Evolutionary conservation across 2,888 invertebrate species (phyloP).

Genomic region (Amphipoea oculea): DNA sequence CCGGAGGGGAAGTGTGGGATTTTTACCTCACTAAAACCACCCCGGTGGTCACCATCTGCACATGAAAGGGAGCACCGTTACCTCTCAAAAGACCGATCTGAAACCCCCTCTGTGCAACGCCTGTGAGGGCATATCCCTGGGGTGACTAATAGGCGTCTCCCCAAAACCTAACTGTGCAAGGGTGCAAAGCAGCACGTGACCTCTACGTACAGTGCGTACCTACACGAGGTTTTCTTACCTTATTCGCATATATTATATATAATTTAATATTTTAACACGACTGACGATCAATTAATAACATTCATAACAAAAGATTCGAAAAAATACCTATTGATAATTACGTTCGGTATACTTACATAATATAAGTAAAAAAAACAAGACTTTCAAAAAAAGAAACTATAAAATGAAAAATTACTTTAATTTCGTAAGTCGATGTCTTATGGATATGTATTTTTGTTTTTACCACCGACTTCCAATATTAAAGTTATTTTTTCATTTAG

Average conservation of each 20-base stretch:
- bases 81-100: too few species aligned
- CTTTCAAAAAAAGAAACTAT: too few species aligned
- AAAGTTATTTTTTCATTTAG: too few species aligned
- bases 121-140: too few species aligned
- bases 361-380: background rate
- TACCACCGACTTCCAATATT: too few species aligned
- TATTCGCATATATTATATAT: background rate
- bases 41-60: too few species aligned
- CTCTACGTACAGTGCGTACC: background rate
- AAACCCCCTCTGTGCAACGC: too few species aligned
- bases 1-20: background rate
- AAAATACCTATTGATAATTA: background rate
- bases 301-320: too few species aligned
- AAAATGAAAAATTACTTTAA: too few species aligned
- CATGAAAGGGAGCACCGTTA: too few species aligned
- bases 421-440: too few species aligned
- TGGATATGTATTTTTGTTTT: too few species aligned
- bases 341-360: background rate
- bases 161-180: background rate
- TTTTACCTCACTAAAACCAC: background rate
- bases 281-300: background rate
- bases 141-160: background rate
- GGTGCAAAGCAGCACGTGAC: background rate
- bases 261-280: background rate
- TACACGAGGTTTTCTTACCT: background rate